These are phyloP conservation scores for Apis laboriosa DNA, from an alignment of 1,140 invertebrate species.

Conservation along the genomic window DNA sequence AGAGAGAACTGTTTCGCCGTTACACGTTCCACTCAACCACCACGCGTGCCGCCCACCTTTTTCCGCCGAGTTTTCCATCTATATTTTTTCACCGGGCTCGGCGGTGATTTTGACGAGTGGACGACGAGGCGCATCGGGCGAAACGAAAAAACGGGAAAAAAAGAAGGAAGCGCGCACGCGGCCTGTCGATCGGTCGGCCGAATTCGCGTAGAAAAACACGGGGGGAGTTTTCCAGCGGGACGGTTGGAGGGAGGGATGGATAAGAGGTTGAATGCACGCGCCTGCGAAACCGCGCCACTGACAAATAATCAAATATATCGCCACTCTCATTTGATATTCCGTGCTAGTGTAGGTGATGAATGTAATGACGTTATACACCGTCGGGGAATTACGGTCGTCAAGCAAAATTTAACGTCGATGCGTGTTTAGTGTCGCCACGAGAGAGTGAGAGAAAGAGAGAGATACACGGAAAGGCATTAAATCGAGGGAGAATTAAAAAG, in stretches of 20 bases:
- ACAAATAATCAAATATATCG: slow-evolving; percentile 56
- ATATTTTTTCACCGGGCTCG: slow-evolving; percentile 56
- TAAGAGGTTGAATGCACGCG: not conserved
- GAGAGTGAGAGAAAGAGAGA: slow-evolving; percentile 5
- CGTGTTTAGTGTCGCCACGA: slow-evolving; percentile 41
- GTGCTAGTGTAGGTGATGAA: slow-evolving; percentile 43
- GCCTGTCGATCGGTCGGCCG: too few species aligned
- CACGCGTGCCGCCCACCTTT: slow-evolving; percentile 45
- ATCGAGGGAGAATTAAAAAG: not conserved
- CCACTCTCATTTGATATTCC: slow-evolving; percentile 50
- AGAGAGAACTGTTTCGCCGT: slow-evolving; percentile 29
- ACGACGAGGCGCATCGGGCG: slow-evolving; percentile 49
- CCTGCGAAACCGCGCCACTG: slow-evolving; percentile 28
- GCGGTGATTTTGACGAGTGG: slow-evolving; percentile 78
- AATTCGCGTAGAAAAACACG: not conserved
- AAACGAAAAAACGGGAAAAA: not conserved
- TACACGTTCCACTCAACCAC: slow-evolving; percentile 59
- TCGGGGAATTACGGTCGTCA: slow-evolving; percentile 45
- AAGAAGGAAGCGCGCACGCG: not conserved
- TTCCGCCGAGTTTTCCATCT: slow-evolving; percentile 47
- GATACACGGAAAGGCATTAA: slow-evolving; percentile 30
- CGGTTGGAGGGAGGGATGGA: not conserved
- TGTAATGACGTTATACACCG: slow-evolving; percentile 50
- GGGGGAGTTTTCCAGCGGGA: not conserved
- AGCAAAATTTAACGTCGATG: slow-evolving; percentile 50